Evolutionary conservation across 2,888 invertebrate genomes (phyloP).

Genomic region (Pediacus dermestoides): DNA sequence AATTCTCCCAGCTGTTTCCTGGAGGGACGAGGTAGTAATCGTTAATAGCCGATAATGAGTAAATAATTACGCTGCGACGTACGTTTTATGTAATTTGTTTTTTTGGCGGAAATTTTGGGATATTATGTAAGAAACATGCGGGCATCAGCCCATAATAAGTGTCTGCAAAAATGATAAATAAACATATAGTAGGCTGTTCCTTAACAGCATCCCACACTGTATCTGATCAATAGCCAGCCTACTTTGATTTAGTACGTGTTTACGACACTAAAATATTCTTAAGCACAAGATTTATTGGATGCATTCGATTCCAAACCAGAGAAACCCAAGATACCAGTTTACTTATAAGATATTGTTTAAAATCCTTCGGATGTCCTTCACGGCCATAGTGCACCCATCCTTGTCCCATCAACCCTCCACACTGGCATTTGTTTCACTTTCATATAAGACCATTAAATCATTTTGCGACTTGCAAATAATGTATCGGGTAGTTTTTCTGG

Average conservation of each 20-base stretch:
- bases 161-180: too few species aligned
- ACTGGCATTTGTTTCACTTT: slow-evolving; percentile 20
- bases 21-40: too few species aligned
- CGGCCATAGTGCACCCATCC: slow-evolving; percentile 11
- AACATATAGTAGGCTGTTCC: slow-evolving; percentile 7
- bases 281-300: slow-evolving; percentile 38
- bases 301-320: slow-evolving; percentile 36
- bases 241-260: slow-evolving; percentile 43
- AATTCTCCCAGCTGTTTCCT: too few species aligned
- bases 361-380: slow-evolving; percentile 25
- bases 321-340: slow-evolving; percentile 35
- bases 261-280: slow-evolving; percentile 42
- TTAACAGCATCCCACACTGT: slow-evolving; percentile 28
- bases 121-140: too few species aligned
- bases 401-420: slow-evolving; percentile 16
- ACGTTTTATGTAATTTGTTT: too few species aligned
- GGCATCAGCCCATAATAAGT: too few species aligned
- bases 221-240: slow-evolving; percentile 42
- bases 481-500: slow-evolving; percentile 9
- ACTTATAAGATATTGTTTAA: slow-evolving; percentile 30
- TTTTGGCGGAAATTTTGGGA: too few species aligned
- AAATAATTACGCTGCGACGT: too few species aligned
- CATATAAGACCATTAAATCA: slow-evolving; percentile 25
- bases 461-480: slow-evolving; percentile 18
- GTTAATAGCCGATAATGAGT: too few species aligned